Percentiles rank a stretch among this genome's conserved stretches.
Evolutionary conservation across 2,888 invertebrate species (phyloP).

Genomic region (Seira musarum): DNA sequence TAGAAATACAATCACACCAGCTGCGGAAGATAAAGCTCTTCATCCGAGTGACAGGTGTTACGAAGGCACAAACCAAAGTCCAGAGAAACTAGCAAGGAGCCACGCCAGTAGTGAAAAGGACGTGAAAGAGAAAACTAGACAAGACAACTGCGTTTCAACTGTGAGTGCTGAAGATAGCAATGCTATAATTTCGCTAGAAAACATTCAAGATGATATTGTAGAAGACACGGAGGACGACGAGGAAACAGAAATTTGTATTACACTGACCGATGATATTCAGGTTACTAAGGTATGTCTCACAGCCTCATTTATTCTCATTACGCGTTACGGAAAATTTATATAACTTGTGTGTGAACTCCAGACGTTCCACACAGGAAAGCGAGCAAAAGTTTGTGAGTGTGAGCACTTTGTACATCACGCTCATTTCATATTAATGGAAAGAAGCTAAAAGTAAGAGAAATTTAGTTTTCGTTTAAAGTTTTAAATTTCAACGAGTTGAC

Average conservation of each 20-base stretch:
- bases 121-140: not conserved
- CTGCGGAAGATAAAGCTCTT: constrained; percentile 36
- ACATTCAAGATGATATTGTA: not conserved
- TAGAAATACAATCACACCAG: constrained; percentile 15
- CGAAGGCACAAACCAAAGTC: constrained; percentile 17
- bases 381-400: not conserved
- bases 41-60: constrained; percentile 47
- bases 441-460: not conserved
- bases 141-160: not conserved
- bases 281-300: constrained; percentile 16
- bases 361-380: not conserved
- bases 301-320: not conserved
- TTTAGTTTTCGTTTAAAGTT: no score
- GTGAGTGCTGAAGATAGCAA: not conserved
- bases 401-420: not conserved
- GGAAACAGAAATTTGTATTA: not conserved
- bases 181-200: not conserved
- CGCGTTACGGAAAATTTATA: not conserved
- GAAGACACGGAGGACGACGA: not conserved
- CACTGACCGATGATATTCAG: not conserved
- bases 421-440: not conserved
- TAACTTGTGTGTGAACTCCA: not conserved
- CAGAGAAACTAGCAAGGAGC: not conserved
- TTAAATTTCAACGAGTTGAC: no score
- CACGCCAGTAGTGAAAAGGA: not conserved